phyloP scores from a whole-genome alignment of 2,113 vertebrate species.

The Chaetura pelagica region DNA sequence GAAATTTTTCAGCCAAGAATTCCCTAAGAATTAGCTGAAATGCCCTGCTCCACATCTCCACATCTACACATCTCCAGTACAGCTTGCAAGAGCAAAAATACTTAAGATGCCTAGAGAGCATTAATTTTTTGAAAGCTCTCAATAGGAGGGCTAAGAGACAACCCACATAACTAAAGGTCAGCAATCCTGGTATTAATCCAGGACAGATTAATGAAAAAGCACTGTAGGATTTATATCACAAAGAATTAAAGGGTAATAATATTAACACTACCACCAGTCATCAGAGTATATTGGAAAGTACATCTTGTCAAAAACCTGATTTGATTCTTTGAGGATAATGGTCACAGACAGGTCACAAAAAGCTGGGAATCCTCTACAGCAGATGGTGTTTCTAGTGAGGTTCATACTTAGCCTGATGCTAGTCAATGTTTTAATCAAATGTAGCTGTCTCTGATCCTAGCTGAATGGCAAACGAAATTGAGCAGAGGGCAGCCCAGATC shows the following conservation, averaged over 20 bases:
- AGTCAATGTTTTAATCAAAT: background rate
- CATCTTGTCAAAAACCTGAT: background rate
- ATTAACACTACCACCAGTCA: background rate
- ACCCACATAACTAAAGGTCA: background rate
- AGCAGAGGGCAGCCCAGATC: background rate
- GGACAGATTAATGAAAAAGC: conserved; percentile 1
- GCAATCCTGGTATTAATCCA: background rate
- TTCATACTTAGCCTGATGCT: background rate
- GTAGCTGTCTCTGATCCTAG: background rate
- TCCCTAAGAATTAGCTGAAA: conserved; percentile 7
- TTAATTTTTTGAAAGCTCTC: conserved; percentile 30
- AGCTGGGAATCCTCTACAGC: background rate
- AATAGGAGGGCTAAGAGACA: background rate
- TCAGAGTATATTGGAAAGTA: background rate
- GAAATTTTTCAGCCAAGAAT: background rate
- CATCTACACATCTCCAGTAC: background rate
- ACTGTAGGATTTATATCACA: background rate
- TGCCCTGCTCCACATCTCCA: background rate
- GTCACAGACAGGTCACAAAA: background rate
- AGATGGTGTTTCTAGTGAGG: background rate
- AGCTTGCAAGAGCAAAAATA: background rate
- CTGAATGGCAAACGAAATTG: background rate
- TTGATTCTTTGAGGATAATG: background rate
- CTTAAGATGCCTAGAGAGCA: conserved; percentile 6
- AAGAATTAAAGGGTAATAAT: background rate